Conservation (phyloP, 2,113 vertebrate genomes). For the Sciurus niger region DNA sequence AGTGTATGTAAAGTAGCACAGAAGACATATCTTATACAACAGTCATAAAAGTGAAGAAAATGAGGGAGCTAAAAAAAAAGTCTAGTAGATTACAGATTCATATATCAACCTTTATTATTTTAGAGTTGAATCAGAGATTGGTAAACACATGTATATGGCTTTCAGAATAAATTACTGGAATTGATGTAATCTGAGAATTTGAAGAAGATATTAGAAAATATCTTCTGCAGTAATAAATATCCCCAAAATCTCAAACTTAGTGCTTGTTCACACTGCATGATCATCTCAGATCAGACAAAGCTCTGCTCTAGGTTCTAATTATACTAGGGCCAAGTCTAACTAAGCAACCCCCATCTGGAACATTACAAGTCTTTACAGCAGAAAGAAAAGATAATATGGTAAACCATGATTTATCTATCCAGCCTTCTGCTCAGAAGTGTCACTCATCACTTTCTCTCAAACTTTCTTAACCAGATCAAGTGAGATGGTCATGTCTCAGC, state of each 20-base stretch:
- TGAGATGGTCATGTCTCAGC: neutral
- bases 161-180: conserved; percentile 2
- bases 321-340: neutral
- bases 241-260: neutral
- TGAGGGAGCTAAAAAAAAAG: neutral
- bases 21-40: neutral
- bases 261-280: neutral
- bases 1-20: neutral
- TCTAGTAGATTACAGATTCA: neutral
- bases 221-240: neutral
- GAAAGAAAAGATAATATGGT: neutral
- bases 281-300: neutral
- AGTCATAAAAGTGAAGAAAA: neutral
- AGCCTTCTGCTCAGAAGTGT: neutral
- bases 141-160: neutral
- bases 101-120: neutral
- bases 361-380: neutral
- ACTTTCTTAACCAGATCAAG: conserved; percentile 2
- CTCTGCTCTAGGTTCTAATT: neutral
- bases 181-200: conserved; percentile 8
- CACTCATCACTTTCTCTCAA: neutral
- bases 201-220: neutral
- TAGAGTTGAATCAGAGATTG: neutral
- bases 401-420: neutral
- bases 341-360: neutral